Percentiles rank a stretch among this genome's conserved stretches.
Conservation (phyloP, 2,888 invertebrate genomes). For the Syritta pipiens region DNA sequence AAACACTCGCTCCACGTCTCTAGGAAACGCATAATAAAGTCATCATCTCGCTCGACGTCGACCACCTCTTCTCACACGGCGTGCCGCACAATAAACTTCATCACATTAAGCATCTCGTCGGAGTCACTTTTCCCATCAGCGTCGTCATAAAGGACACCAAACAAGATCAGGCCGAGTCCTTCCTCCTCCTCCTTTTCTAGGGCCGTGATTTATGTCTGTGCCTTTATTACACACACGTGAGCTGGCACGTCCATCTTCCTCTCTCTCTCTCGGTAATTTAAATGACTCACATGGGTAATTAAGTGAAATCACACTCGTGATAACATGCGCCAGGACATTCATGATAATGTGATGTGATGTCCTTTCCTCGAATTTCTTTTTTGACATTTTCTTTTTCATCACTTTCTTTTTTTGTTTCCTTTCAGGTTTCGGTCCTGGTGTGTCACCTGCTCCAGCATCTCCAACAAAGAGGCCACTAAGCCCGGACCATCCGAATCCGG, state of each 20-base stretch:
- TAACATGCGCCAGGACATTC: too few relatives aligned
- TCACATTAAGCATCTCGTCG: constrained; percentile 8
- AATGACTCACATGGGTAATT: constrained; percentile 20
- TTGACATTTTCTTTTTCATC: constrained; percentile 1
- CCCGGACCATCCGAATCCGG: constrained; percentile 84
- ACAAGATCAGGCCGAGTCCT: too few relatives aligned
- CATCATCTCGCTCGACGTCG: constrained; percentile 21
- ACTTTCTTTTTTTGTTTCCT: constrained; percentile 33
- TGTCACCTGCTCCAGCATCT: constrained; percentile 80
- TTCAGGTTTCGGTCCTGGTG: constrained; percentile 81
- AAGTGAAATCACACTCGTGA: constrained; percentile 22
- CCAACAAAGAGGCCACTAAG: constrained; percentile 82
- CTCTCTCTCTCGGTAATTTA: neutral
- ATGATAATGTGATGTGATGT: too few relatives aligned
- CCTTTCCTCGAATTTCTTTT: constrained; percentile 6
- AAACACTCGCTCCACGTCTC: constrained; percentile 7
- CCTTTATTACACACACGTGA: constrained; percentile 10
- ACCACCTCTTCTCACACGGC: constrained; percentile 13
- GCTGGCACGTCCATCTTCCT: neutral
- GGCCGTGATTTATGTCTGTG: too few relatives aligned
- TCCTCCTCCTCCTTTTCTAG: too few relatives aligned
- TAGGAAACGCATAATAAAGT: constrained; percentile 34
- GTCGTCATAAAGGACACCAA: too few relatives aligned
- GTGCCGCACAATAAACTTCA: constrained; percentile 21
- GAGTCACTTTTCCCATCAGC: constrained; percentile 15